Evolutionary conservation across 2,113 vertebrate species (phyloP).

Genomic region (Salvelinus namaycush): DNA sequence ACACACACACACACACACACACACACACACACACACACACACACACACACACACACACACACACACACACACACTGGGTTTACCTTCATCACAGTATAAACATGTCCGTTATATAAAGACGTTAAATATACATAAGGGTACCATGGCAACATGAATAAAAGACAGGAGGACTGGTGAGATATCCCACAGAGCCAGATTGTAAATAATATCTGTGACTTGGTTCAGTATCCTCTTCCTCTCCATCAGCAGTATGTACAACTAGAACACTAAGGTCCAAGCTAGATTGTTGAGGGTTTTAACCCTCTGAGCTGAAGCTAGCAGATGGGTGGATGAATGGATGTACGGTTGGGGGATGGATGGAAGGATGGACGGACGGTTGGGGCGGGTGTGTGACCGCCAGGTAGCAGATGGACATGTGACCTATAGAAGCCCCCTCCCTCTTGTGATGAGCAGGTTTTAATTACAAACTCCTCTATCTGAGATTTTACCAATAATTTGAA

Average conservation of each 20-base stretch:
- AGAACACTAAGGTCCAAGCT: neutral
- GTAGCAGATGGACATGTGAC: constrained; percentile 37
- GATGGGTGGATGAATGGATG: neutral
- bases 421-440: constrained; percentile 23
- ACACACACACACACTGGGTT: too few species aligned
- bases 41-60: too few species aligned
- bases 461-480: constrained; percentile 14
- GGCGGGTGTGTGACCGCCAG: neutral
- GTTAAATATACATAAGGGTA: constrained; percentile 35
- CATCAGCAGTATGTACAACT: too few species aligned
- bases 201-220: neutral
- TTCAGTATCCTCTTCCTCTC: neutral
- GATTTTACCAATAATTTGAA: constrained; percentile 32
- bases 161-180: constrained; percentile 4
- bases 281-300: too few species aligned
- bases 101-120: constrained; percentile 28
- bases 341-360: neutral
- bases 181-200: constrained; percentile 6
- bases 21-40: too few species aligned
- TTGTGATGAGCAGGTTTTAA: constrained; percentile 22
- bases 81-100: constrained; percentile 34
- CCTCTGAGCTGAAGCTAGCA: too few species aligned
- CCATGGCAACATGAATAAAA: constrained; percentile 28
- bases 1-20: too few species aligned
- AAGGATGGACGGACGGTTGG: neutral